These are phyloP conservation scores for roundworm (Caenorhabditis elegans) DNA, from an alignment of 1,140 invertebrate species.

Conservation along the genomic window DNA sequence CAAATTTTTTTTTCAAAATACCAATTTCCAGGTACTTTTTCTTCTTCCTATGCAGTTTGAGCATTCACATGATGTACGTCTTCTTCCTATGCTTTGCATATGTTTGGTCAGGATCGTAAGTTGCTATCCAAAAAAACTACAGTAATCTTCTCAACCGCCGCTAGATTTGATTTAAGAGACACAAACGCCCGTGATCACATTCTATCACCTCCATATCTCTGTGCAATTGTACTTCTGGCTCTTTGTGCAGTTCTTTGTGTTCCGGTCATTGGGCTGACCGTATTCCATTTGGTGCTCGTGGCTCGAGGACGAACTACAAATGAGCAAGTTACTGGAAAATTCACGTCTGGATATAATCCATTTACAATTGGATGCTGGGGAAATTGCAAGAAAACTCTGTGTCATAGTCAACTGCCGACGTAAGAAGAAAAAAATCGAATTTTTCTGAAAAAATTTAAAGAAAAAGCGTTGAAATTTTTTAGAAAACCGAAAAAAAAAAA, in stretches of 20 bases:
- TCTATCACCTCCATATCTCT: constrained; percentile 60
- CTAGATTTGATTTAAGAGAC: constrained; percentile 69
- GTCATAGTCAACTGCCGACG: constrained; percentile 44
- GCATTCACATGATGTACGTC: constrained; percentile 94
- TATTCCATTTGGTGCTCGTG: constrained; percentile 94
- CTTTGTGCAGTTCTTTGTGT: constrained; percentile 86
- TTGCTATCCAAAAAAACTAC: not conserved
- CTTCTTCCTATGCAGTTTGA: constrained; percentile 92
- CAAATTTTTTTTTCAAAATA: not conserved
- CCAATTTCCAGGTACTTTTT: constrained; percentile 80
- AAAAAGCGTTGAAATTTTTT: too few relatives aligned
- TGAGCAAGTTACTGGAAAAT: constrained; percentile 77
- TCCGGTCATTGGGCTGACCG: constrained; percentile 93
- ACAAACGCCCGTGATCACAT: constrained; percentile 52
- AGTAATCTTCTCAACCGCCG: constrained; percentile 66
- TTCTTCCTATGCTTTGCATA: constrained; percentile 88
- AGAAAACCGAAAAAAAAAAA: constrained; percentile 2
- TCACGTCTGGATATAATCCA: constrained; percentile 64
- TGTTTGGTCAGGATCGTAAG: constrained; percentile 68
- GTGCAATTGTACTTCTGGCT: constrained; percentile 81
- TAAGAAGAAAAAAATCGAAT: constrained; percentile 31
- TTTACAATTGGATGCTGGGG: constrained; percentile 55
- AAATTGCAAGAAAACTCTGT: constrained; percentile 42
- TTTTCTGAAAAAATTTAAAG: too few relatives aligned
- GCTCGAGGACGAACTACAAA: constrained; percentile 98